These are phyloP conservation scores for Thalpophila matura DNA, from an alignment of 2,888 invertebrate genomes.

Conservation along the genomic window DNA sequence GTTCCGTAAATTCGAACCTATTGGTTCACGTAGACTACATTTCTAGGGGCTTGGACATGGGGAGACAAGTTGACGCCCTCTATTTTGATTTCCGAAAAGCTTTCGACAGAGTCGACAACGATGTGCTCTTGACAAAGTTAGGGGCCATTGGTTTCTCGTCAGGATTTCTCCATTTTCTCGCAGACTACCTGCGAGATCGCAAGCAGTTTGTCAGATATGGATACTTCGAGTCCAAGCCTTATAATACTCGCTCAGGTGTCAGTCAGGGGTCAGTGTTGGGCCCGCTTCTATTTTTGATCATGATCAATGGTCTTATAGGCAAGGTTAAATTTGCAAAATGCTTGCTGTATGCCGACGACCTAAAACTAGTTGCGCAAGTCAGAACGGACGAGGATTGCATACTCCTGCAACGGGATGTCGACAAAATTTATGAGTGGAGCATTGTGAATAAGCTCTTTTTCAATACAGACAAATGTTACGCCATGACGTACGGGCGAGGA, in stretches of 20 bases:
- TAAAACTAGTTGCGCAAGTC: background rate
- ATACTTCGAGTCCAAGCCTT: slow-evolving; percentile 2
- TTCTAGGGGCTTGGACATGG: background rate
- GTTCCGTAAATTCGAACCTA: background rate
- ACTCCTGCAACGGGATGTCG: background rate
- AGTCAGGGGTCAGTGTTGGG: background rate
- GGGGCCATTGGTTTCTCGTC: slow-evolving; percentile 4
- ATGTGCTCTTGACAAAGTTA: slow-evolving; percentile 8
- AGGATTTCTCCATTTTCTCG: background rate
- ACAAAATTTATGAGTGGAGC: background rate
- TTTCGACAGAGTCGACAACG: slow-evolving; percentile 14
- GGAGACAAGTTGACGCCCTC: background rate
- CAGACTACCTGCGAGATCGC: slow-evolving; percentile 3
- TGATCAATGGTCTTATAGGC: background rate
- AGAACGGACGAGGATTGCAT: background rate
- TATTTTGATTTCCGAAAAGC: slow-evolving; percentile 7
- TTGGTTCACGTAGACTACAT: background rate
- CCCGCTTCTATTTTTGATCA: background rate
- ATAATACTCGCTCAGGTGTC: slow-evolving; percentile 1
- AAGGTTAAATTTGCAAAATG: background rate
- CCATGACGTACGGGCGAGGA: background rate
- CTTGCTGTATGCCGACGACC: background rate
- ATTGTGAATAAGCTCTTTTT: background rate
- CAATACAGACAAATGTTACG: background rate
- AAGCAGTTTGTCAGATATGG: slow-evolving; percentile 3